Conservation (phyloP, 2,113 vertebrate genomes). For the Tetrao urogallus region DNA sequence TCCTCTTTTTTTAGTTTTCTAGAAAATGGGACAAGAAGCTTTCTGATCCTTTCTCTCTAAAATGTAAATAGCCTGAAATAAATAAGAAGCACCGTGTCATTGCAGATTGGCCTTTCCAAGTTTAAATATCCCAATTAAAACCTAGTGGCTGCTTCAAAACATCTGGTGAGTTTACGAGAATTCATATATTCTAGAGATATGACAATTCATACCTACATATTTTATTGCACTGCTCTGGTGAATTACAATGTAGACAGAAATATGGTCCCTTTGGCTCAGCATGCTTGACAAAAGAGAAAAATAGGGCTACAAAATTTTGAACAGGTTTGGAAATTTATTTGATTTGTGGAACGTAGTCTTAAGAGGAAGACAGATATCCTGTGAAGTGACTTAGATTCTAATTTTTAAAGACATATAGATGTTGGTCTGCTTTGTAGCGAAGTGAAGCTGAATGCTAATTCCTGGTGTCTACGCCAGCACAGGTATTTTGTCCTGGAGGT, state of each 20-base stretch:
- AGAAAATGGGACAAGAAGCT: not conserved
- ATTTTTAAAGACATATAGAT: not conserved
- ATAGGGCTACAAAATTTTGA: conserved; percentile 21
- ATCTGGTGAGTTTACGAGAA: conserved; percentile 55
- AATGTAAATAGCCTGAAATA: conserved; percentile 23
- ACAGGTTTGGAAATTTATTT: conserved; percentile 28
- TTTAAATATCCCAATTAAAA: conserved; percentile 58
- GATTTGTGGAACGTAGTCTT: not conserved
- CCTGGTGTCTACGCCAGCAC: not conserved
- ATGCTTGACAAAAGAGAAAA: conserved; percentile 42
- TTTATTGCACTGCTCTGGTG: conserved; percentile 43
- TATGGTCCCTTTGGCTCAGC: conserved; percentile 17
- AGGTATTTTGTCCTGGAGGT: not conserved
- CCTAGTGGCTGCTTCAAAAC: conserved; percentile 28
- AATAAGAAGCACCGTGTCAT: not conserved
- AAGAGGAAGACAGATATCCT: not conserved
- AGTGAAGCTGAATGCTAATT: not conserved
- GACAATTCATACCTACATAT: conserved; percentile 6
- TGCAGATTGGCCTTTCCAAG: conserved; percentile 21
- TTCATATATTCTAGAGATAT: conserved; percentile 43
- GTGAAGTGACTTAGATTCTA: not conserved
- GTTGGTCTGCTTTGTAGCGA: not conserved
- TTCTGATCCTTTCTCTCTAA: not conserved
- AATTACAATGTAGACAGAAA: conserved; percentile 55
- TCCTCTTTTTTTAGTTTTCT: not conserved